Evolutionary conservation across 2,797 vertebrate genomes (phyloP).

Genomic region (Poliocrania exsul): DNA sequence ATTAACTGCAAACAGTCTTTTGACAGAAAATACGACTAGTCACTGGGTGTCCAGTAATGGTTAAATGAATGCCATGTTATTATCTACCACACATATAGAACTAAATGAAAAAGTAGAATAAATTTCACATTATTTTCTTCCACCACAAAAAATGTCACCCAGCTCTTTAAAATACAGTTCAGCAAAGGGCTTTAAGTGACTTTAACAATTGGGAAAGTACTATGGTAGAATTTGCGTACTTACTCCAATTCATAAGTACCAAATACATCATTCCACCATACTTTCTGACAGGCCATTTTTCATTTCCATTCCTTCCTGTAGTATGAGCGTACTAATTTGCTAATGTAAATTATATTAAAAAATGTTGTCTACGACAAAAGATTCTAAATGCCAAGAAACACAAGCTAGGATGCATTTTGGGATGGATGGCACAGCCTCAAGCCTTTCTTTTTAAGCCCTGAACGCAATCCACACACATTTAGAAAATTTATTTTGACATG

Average conservation of each 20-base stretch:
- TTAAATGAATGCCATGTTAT: constrained; percentile 88
- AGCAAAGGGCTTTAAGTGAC: constrained; percentile 60
- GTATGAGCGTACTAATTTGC: constrained; percentile 11
- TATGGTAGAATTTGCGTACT: constrained; percentile 54
- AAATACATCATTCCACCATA: constrained; percentile 55
- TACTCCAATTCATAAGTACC: constrained; percentile 61
- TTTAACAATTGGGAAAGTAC: constrained; percentile 62
- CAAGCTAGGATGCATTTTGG: background rate
- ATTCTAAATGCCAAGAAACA: background rate
- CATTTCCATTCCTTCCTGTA: constrained; percentile 27
- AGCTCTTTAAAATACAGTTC: constrained; percentile 57
- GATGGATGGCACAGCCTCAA: background rate
- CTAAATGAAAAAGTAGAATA: constrained; percentile 81
- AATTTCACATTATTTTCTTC: constrained; percentile 69
- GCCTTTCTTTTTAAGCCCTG: constrained; percentile 11
- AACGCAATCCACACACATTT: background rate
- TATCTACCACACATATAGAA: constrained; percentile 87
- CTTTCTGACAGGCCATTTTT: constrained; percentile 55
- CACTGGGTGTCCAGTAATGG: constrained; percentile 91
- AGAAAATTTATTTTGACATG: background rate
- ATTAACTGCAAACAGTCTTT: constrained; percentile 90
- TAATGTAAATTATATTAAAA: constrained; percentile 55
- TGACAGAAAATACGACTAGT: constrained; percentile 86
- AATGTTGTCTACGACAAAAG: constrained; percentile 1
- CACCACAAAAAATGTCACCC: constrained; percentile 64